phyloP scores from a whole-genome alignment of 2,888 invertebrate genomes.

The Andrena haemorrhoa region DNA sequence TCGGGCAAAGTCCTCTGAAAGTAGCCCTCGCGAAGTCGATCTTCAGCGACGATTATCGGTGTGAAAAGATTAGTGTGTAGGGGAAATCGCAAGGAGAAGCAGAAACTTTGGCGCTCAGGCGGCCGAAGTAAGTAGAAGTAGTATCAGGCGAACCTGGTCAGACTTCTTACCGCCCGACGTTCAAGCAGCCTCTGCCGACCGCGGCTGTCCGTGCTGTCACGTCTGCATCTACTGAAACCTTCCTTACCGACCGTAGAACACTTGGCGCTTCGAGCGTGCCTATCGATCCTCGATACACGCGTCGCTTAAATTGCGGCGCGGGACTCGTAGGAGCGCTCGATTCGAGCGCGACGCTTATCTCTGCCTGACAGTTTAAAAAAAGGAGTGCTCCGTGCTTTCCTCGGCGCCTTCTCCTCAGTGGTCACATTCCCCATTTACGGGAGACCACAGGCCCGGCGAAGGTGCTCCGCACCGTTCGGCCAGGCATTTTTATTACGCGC shows the following conservation, averaged over 20 bases:
- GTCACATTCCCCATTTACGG: slow-evolving; percentile 2
- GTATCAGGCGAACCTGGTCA: neutral
- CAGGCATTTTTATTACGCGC: slow-evolving; percentile 72
- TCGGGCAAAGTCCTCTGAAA: too few relatives aligned
- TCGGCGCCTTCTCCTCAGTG: too few relatives aligned
- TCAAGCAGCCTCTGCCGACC: slow-evolving; percentile 25
- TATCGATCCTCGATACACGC: neutral
- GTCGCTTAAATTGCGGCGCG: slow-evolving; percentile 6
- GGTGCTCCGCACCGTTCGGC: slow-evolving; percentile 70
- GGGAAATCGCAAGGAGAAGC: too few relatives aligned
- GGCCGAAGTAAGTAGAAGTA: slow-evolving; percentile 3
- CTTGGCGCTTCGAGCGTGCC: neutral
- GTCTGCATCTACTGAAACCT: slow-evolving; percentile 60
- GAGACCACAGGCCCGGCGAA: slow-evolving; percentile 60
- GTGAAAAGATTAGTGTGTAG: too few relatives aligned
- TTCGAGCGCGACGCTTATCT: neutral
- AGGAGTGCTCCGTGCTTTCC: neutral
- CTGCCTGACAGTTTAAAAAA: neutral
- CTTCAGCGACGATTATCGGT: neutral
- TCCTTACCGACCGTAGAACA: slow-evolving; percentile 60
- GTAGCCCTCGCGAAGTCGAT: too few relatives aligned
- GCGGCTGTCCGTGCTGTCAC: slow-evolving; percentile 14
- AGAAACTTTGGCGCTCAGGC: too few relatives aligned
- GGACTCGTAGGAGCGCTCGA: neutral
- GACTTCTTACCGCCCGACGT: slow-evolving; percentile 51